Percentiles rank a stretch among this genome's conserved stretches.
Conservation (phyloP, 2,113 vertebrate genomes). For the Nyctibius bracteatus region DNA sequence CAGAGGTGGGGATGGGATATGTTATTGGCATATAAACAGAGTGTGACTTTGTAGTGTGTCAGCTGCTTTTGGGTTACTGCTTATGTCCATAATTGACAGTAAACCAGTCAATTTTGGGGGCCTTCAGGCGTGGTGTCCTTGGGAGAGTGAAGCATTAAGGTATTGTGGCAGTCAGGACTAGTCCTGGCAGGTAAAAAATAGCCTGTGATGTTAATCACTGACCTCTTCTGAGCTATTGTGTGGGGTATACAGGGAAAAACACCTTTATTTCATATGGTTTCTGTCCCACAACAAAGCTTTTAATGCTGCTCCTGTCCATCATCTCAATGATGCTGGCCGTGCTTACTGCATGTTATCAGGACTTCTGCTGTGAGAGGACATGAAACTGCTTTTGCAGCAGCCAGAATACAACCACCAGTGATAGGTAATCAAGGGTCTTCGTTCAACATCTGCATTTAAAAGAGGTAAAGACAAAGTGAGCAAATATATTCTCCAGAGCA, state of each 20-base stretch:
- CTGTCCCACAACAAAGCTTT: not conserved
- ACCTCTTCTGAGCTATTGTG: not conserved
- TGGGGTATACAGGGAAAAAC: not conserved
- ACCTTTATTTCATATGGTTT: not conserved
- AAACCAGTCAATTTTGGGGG: not conserved
- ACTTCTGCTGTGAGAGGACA: not conserved
- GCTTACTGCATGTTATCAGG: not conserved
- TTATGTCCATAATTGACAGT: not conserved
- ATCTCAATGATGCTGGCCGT: not conserved
- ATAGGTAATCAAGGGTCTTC: not conserved
- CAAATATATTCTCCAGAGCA: not conserved
- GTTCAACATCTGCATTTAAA: not conserved
- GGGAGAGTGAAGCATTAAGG: not conserved
- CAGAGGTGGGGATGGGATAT: not conserved
- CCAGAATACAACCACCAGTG: not conserved
- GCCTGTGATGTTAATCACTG: not conserved
- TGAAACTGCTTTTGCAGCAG: not conserved
- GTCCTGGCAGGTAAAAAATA: not conserved
- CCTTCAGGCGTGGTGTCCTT: not conserved
- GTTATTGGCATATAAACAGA: not conserved
- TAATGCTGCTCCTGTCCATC: not conserved
- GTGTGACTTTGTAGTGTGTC: not conserved
- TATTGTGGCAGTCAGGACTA: not conserved
- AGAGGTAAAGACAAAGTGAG: not conserved
- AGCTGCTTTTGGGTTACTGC: not conserved